A percentile compares a stretch with the other conserved stretches of the same genome.
These are phyloP conservation scores for Gasterosteus aculeatus DNA, from an alignment of 2,113 vertebrate species.

Conservation along the genomic window DNA sequence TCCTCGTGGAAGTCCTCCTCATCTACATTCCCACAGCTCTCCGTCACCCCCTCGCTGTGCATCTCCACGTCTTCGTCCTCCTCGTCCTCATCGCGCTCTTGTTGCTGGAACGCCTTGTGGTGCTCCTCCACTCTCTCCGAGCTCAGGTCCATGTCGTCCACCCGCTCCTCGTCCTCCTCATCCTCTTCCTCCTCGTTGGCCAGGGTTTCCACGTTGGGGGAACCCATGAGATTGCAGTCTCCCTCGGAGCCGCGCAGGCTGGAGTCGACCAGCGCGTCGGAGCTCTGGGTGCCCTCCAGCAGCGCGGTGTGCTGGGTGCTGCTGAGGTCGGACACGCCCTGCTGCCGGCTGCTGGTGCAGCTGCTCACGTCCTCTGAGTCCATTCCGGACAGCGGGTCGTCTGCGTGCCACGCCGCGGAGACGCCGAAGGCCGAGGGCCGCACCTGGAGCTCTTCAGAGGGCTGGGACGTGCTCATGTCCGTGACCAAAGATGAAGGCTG, in stretches of 20 bases:
- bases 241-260: constrained; percentile 75
- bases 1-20: constrained; percentile 79
- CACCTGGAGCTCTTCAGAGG: constrained; percentile 67
- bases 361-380: constrained; percentile 77
- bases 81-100: constrained; percentile 70
- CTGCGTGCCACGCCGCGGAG: constrained; percentile 63
- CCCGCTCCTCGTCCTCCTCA: constrained; percentile 73
- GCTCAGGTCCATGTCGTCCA: constrained; percentile 79
- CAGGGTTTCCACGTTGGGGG: constrained; percentile 80
- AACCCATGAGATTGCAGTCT: constrained; percentile 75
- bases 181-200: constrained; percentile 80
- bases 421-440: constrained; percentile 62
- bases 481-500: constrained; percentile 63
- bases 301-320: constrained; percentile 72
- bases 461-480: constrained; percentile 69
- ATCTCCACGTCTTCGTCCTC: constrained; percentile 83
- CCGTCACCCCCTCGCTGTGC: constrained; percentile 78
- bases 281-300: constrained; percentile 76
- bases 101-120: constrained; percentile 63
- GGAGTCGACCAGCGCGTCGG: constrained; percentile 73
- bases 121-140: constrained; percentile 75
- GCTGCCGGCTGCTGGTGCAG: constrained; percentile 73
- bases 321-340: constrained; percentile 69
- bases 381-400: constrained; percentile 70
- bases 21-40: constrained; percentile 74